These are phyloP conservation scores for Apostichopus japonicus DNA, from an alignment of 35 echinoderm and acorn worm species.

Conservation along the genomic window DNA sequence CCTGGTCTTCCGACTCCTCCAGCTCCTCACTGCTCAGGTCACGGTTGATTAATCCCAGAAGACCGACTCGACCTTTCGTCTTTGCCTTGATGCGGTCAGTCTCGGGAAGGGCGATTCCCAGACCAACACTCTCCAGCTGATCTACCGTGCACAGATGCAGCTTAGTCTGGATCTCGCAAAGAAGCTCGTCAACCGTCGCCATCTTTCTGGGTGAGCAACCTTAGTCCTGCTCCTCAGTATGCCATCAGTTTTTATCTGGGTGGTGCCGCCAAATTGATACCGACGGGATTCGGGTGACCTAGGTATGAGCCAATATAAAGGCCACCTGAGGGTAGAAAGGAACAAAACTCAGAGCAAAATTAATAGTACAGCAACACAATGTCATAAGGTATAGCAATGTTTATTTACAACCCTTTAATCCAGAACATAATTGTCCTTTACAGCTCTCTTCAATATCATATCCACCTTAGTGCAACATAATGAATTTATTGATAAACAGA, in stretches of 20 bases:
- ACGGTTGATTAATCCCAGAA: background rate
- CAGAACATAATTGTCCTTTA: background rate
- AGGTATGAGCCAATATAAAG: background rate
- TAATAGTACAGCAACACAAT: background rate
- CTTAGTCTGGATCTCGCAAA: conserved; percentile 32
- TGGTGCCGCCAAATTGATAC: too few species aligned
- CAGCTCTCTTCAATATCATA: background rate
- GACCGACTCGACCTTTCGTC: background rate
- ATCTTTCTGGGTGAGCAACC: background rate
- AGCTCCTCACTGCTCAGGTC: conserved; percentile 23
- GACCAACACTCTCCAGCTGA: conserved; percentile 4
- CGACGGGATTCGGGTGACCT: background rate
- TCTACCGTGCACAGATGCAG: conserved; percentile 37
- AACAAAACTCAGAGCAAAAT: background rate
- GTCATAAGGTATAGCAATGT: background rate
- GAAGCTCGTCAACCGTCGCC: background rate
- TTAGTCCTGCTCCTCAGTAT: too few species aligned
- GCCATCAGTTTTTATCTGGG: too few species aligned
- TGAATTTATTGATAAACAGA: background rate
- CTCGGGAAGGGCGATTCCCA: background rate
- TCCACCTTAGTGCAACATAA: background rate
- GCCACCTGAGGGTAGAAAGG: background rate
- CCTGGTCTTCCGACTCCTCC: conserved; percentile 20
- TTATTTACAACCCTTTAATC: background rate
- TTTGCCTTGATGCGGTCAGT: background rate